Conservation (phyloP, 2,113 vertebrate genomes). For the Psammodynastes pulverulentus region DNA sequence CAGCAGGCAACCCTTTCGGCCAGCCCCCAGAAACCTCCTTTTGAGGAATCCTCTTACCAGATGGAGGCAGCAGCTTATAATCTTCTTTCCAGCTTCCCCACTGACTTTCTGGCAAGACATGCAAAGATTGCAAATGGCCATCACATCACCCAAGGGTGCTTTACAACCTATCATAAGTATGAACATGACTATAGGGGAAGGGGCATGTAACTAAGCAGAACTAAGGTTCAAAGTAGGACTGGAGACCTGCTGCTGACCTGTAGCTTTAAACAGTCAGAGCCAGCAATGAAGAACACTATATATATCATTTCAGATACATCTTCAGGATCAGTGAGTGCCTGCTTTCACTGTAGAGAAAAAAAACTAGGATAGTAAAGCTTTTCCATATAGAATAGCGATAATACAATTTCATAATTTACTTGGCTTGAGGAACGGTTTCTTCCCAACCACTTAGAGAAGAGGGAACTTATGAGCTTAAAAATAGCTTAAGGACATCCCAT, state of each 20-base stretch:
- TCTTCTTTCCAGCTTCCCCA: neutral
- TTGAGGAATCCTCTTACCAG: neutral
- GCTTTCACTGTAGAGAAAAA: neutral
- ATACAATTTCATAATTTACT: neutral
- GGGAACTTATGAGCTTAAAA: neutral
- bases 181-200: neutral
- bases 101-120: neutral
- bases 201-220: neutral
- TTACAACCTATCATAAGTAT: neutral
- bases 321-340: neutral
- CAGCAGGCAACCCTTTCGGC: neutral
- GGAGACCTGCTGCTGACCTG: neutral
- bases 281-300: neutral
- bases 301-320: neutral
- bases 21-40: neutral
- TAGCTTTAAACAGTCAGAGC: neutral
- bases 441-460: neutral
- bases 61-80: neutral
- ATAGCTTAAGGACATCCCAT: neutral
- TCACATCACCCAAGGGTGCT: neutral
- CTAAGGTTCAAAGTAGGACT: neutral
- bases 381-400: neutral
- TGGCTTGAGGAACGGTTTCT: neutral
- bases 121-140: neutral
- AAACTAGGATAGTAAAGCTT: neutral